Conservation (phyloP, 2,888 invertebrate genomes). For the Acanthosepion esculentum region DNA sequence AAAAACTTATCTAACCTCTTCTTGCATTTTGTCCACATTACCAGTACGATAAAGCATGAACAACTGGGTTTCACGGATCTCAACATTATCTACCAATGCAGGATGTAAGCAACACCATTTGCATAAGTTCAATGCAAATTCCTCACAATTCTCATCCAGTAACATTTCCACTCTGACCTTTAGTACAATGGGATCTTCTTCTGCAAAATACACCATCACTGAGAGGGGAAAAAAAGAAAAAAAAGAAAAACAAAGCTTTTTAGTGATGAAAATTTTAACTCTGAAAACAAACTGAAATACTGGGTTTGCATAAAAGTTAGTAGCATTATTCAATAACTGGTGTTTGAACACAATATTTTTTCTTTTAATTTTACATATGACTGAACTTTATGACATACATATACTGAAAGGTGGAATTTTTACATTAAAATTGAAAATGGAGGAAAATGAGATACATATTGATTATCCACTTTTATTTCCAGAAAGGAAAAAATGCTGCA, state of each 20-base stretch:
- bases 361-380: too few relatives aligned
- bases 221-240: neutral
- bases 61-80: slow-evolving; percentile 67
- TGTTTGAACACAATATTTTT: too few relatives aligned
- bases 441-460: too few relatives aligned
- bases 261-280: neutral
- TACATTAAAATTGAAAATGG: too few relatives aligned
- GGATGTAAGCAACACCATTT: slow-evolving; percentile 69
- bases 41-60: slow-evolving; percentile 67
- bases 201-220: slow-evolving; percentile 61
- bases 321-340: too few relatives aligned
- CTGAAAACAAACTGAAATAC: neutral
- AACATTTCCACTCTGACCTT: slow-evolving; percentile 72
- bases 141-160: slow-evolving; percentile 72
- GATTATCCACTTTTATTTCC: too few relatives aligned
- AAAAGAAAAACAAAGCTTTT: too few relatives aligned
- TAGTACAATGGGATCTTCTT: slow-evolving; percentile 66
- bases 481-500: too few relatives aligned
- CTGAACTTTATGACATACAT: too few relatives aligned
- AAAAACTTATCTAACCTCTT: slow-evolving; percentile 61
- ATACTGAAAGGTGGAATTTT: too few relatives aligned
- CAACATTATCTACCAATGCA: slow-evolving; percentile 64
- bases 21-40: slow-evolving; percentile 67
- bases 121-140: slow-evolving; percentile 72
- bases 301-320: too few relatives aligned